These are phyloP conservation scores for Corbicula japonica DNA, from an alignment of 2,888 invertebrate species.

Conservation along the genomic window DNA sequence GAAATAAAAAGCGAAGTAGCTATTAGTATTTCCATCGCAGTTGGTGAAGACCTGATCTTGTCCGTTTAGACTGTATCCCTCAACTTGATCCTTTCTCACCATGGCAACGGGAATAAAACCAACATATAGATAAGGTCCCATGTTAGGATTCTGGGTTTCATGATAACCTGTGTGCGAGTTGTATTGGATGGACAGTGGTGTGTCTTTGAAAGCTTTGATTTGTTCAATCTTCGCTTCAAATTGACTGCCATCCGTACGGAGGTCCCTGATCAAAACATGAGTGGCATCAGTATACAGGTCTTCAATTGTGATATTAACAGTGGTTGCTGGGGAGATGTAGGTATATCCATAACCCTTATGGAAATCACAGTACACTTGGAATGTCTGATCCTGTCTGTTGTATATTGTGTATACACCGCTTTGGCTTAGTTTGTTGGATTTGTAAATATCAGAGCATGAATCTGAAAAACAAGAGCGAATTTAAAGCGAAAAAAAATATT, in stretches of 20 bases:
- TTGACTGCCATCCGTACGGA: slow-evolving; percentile 39
- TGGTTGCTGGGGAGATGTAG: slow-evolving; percentile 32
- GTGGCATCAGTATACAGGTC: slow-evolving; percentile 36
- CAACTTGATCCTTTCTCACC: slow-evolving; percentile 6
- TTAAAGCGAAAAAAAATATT: no score
- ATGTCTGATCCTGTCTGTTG: slow-evolving; percentile 40
- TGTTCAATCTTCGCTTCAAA: slow-evolving; percentile 40
- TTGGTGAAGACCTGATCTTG: slow-evolving; percentile 43
- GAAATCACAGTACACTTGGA: slow-evolving; percentile 50
- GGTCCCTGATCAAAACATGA: slow-evolving; percentile 38
- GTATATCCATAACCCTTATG: slow-evolving; percentile 38
- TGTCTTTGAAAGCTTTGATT: slow-evolving; percentile 26
- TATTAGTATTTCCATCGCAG: slow-evolving; percentile 56
- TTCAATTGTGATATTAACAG: slow-evolving; percentile 27
- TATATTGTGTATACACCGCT: slow-evolving; percentile 41
- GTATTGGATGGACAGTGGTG: slow-evolving; percentile 44
- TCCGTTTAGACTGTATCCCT: slow-evolving; percentile 49
- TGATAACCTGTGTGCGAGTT: slow-evolving; percentile 28
- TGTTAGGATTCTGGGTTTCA: slow-evolving; percentile 26
- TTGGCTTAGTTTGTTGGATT: slow-evolving; percentile 28
- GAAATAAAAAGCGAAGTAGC: slow-evolving; percentile 45
- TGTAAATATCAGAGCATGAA: slow-evolving; percentile 43
- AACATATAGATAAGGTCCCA: slow-evolving; percentile 44
- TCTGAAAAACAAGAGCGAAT: no score
- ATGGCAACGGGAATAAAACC: slow-evolving; percentile 40